Percentiles rank a stretch among this genome's conserved stretches.
Evolutionary conservation across 2,113 vertebrate genomes (phyloP).

Genomic region (Manacus vitellinus): DNA sequence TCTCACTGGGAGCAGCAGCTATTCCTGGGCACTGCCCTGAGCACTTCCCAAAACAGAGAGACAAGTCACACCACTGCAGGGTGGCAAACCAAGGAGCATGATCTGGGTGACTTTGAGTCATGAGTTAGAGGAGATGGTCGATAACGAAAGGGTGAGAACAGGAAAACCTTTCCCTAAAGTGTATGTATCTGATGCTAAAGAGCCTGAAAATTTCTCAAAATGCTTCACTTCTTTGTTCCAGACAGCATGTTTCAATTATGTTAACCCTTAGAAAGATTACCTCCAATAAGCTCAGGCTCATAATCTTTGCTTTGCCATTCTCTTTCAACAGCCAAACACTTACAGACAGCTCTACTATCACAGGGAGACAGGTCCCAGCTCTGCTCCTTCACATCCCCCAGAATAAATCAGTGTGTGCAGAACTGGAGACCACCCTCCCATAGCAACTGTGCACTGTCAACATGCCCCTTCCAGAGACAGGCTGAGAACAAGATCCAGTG

Average conservation of each 20-base stretch:
- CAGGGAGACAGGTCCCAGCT: background rate
- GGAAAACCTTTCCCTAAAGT: background rate
- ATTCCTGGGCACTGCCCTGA: background rate
- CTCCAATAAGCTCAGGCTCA: background rate
- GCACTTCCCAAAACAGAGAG: background rate
- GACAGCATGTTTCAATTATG: background rate
- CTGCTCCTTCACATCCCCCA: background rate
- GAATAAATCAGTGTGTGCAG: background rate
- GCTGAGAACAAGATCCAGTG: background rate
- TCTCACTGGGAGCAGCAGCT: background rate
- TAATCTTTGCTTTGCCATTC: background rate
- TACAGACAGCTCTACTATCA: rapidly evolving
- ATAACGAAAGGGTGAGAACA: background rate
- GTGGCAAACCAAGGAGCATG: background rate
- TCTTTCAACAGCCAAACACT: background rate
- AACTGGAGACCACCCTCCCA: background rate
- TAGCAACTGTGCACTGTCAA: background rate
- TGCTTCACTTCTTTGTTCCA: background rate
- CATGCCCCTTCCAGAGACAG: background rate
- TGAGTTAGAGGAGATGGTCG: background rate
- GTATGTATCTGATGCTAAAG: background rate
- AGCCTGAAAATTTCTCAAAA: background rate
- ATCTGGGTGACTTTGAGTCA: background rate
- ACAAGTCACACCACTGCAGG: background rate
- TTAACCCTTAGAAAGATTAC: background rate